Evolutionary conservation across 2,113 vertebrate species (phyloP).

Genomic region (Dryoscopus gambensis): DNA sequence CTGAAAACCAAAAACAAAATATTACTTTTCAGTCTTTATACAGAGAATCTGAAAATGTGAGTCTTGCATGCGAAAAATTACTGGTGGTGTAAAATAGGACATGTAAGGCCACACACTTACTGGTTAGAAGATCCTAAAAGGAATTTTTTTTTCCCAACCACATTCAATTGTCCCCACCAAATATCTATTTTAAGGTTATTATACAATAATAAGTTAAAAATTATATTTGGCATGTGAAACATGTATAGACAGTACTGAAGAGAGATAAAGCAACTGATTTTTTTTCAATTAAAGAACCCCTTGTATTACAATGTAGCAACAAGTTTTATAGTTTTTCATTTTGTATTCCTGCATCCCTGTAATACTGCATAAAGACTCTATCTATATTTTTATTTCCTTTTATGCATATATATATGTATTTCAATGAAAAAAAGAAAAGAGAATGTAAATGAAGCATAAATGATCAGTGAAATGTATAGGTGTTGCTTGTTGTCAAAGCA

Average conservation of each 20-base stretch:
- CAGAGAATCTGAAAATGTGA: neutral
- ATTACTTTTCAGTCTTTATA: neutral
- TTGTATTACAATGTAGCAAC: neutral
- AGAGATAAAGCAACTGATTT: neutral
- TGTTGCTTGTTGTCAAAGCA: neutral
- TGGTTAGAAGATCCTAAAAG: neutral
- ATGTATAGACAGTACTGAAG: neutral
- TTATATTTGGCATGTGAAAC: neutral
- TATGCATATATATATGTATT: neutral
- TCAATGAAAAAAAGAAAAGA: neutral
- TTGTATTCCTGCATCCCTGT: neutral
- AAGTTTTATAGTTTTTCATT: neutral
- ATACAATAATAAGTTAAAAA: neutral
- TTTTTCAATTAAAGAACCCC: neutral
- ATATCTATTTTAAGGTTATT: neutral
- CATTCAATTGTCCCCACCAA: neutral
- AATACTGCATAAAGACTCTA: neutral
- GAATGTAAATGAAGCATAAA: neutral
- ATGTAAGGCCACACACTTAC: neutral
- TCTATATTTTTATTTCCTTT: neutral
- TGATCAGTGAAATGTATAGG: neutral
- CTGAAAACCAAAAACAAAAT: conserved; percentile 36
- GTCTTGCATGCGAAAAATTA: neutral
- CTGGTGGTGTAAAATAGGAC: neutral
- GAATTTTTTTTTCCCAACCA: neutral